phyloP scores from a whole-genome alignment of 1,140 invertebrate genomes.

The Meloidogyne chitwoodi region DNA sequence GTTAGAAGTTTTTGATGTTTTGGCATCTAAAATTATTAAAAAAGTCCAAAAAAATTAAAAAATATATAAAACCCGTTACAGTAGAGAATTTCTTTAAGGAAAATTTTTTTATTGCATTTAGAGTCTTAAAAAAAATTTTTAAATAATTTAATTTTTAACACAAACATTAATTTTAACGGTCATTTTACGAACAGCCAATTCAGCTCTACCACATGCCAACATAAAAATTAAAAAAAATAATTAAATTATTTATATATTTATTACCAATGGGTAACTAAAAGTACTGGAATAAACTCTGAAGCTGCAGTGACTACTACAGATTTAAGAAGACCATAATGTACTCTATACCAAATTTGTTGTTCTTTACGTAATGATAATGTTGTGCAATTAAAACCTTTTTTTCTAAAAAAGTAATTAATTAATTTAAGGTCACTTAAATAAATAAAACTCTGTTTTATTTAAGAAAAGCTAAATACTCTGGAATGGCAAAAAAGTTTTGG shows the following conservation, averaged over 20 bases:
- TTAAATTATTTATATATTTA: background rate
- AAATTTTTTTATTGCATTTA: background rate
- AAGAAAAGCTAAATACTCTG: too few species aligned
- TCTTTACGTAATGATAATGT: background rate
- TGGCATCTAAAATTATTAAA: background rate
- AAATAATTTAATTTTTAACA: background rate
- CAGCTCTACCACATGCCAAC: conserved; percentile 10
- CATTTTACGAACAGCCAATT: background rate
- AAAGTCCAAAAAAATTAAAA: background rate
- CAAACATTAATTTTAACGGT: background rate
- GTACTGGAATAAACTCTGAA: conserved; percentile 10
- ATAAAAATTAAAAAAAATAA: background rate
- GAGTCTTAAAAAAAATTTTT: background rate
- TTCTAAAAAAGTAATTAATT: background rate
- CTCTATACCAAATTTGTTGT: conserved; percentile 9
- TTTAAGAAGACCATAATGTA: conserved; percentile 20
- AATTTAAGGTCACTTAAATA: too few species aligned
- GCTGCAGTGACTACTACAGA: conserved; percentile 12
- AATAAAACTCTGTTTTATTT: too few species aligned
- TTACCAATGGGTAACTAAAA: conserved; percentile 16
- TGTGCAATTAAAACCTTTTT: conserved; percentile 13
- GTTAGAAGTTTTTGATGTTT: background rate
- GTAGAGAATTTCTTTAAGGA: background rate
- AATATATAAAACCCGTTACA: too few species aligned
- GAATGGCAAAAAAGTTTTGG: too few species aligned